phyloP scores from a whole-genome alignment of 2,113 vertebrate genomes.

The Pachypanchax playfairii region DNA sequence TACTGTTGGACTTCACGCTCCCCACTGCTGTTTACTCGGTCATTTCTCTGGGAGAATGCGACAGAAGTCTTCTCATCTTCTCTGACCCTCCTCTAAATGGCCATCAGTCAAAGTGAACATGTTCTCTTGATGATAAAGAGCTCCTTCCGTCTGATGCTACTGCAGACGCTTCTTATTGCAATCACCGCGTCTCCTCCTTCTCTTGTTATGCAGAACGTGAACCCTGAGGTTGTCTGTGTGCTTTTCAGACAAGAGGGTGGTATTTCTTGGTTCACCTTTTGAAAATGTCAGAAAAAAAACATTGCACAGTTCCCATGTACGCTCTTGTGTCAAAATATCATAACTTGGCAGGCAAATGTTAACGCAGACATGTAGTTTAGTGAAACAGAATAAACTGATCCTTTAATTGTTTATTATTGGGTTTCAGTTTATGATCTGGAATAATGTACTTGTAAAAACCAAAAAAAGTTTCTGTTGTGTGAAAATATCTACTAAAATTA shows the following conservation, averaged over 20 bases:
- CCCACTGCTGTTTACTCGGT: slow-evolving; percentile 21
- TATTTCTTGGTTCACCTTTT: slow-evolving; percentile 61
- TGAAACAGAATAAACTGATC: slow-evolving; percentile 1
- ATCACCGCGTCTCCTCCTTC: slow-evolving; percentile 8
- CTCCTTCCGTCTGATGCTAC: slow-evolving; percentile 13
- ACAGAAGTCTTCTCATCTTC: slow-evolving; percentile 48
- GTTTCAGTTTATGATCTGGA: too few relatives aligned
- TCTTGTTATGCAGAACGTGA: slow-evolving; percentile 52
- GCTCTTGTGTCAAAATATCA: slow-evolving; percentile 45
- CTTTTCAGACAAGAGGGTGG: slow-evolving; percentile 39
- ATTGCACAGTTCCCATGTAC: slow-evolving; percentile 25
- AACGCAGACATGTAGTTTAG: slow-evolving; percentile 4
- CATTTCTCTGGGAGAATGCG: slow-evolving; percentile 35
- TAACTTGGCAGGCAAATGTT: slow-evolving; percentile 27
- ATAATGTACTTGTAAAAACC: too few relatives aligned
- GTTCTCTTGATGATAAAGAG: slow-evolving; percentile 42
- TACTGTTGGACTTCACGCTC: slow-evolving; percentile 38
- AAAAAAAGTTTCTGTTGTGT: too few relatives aligned
- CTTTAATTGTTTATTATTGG: neutral
- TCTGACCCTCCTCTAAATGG: slow-evolving; percentile 42
- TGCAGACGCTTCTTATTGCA: slow-evolving; percentile 21
- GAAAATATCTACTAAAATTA: too few relatives aligned
- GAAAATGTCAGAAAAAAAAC: slow-evolving; percentile 56
- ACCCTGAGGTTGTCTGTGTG: slow-evolving; percentile 39
- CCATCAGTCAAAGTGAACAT: slow-evolving; percentile 52